phyloP scores from a whole-genome alignment of 2,113 vertebrate genomes.

The Galbula dea region DNA sequence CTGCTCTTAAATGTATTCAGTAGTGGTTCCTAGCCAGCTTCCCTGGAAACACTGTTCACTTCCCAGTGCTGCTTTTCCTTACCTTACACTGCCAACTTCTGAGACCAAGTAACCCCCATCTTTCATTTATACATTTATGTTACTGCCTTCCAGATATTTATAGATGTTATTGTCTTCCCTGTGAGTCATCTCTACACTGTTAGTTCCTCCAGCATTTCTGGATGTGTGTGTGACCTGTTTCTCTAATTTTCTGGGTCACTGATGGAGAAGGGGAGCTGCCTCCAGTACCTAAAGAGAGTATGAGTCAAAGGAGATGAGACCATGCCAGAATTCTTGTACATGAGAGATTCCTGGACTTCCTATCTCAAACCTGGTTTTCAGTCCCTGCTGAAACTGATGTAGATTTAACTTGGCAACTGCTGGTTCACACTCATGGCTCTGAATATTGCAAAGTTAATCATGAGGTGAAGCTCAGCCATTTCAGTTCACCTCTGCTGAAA shows the following conservation, averaged over 20 bases:
- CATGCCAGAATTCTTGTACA: neutral
- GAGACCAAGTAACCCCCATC: neutral
- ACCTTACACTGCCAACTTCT: neutral
- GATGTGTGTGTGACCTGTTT: neutral
- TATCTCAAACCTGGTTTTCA: neutral
- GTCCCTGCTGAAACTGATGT: neutral
- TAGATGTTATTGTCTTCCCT: neutral
- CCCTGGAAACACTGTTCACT: neutral
- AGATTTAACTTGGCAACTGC: neutral
- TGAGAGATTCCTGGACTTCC: neutral
- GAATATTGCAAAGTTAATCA: neutral
- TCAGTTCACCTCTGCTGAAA: neutral
- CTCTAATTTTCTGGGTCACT: slow-evolving; percentile 7
- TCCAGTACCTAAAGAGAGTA: neutral
- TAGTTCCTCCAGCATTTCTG: neutral
- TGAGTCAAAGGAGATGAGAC: neutral
- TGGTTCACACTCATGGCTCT: neutral
- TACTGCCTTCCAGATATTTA: slow-evolving; percentile 41
- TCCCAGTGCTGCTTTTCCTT: neutral
- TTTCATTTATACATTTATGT: slow-evolving; percentile 26
- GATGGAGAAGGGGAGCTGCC: neutral
- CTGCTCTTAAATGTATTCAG: neutral
- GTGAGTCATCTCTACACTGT: neutral
- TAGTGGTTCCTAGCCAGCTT: neutral
- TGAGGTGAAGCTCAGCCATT: neutral